phyloP scores from a whole-genome alignment of 2,888 invertebrate genomes.

The Barypeithes pellucidus region DNA sequence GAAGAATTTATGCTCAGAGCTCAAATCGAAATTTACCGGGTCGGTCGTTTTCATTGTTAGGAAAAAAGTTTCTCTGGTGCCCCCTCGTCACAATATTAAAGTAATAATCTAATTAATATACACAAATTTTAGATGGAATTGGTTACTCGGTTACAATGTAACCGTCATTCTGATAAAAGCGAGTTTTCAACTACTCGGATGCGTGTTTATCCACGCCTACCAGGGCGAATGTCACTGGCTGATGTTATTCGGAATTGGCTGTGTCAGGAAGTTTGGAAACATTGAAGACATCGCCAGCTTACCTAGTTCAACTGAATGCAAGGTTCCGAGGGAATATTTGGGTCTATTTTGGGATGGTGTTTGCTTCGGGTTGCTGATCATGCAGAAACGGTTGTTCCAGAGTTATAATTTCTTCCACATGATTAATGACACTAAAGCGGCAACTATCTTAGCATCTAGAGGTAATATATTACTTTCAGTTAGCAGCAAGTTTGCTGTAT shows the following conservation, averaged over 20 bases:
- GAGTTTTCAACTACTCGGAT: slow-evolving; percentile 92
- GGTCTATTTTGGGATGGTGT: slow-evolving; percentile 96
- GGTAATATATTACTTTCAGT: slow-evolving; percentile 57
- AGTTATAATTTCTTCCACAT: slow-evolving; percentile 98
- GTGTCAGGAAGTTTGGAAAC: slow-evolving; percentile 82
- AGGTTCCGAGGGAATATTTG: slow-evolving; percentile 86
- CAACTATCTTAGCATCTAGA: slow-evolving; percentile 94
- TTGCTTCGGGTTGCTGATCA: slow-evolving; percentile 93
- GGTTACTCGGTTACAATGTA: slow-evolving; percentile 91
- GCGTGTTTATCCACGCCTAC: slow-evolving; percentile 81
- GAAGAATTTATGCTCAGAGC: no score
- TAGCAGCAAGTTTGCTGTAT: background rate
- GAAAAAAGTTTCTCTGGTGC: no score
- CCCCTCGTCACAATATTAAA: no score
- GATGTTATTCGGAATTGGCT: slow-evolving; percentile 93
- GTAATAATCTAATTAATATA: no score
- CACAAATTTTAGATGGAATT: slow-evolving; percentile 82
- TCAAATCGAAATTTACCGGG: no score
- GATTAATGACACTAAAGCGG: slow-evolving; percentile 95
- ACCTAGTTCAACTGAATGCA: slow-evolving; percentile 71
- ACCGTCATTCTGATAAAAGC: slow-evolving; percentile 91
- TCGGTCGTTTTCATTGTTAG: no score
- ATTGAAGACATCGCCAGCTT: slow-evolving; percentile 50
- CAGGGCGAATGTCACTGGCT: slow-evolving; percentile 78
- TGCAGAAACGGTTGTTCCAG: slow-evolving; percentile 93